Base-by-base conservation (phyloP, 2,888 invertebrate species). In the Cacoxenus indagator region DNA sequence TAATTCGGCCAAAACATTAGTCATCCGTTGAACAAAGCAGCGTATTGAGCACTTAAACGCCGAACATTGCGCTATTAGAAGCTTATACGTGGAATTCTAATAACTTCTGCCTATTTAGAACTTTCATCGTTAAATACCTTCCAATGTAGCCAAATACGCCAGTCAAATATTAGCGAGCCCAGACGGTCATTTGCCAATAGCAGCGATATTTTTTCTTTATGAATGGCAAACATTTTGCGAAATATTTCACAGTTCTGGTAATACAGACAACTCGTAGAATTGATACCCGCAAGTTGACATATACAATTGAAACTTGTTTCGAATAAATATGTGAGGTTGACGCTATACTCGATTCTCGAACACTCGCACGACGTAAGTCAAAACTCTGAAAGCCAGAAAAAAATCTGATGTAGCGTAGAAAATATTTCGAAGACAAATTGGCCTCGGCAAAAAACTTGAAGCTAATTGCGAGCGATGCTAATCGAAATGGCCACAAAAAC, bases 101-200 rank as follows among this genome's bases (percentile, higher is more conserved):
- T 17, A 48, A 45, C 45, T 62, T 43, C 24, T 43, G 61, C 61
- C 45, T n/a, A 9, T 62, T 45, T 43, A 17, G 5, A 22, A 62
- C 22, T 24, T 62, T 62, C 43, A 62, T 24, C 22, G 61, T n/a
- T 43, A n/a, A 62, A n/a, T 43, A 62, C 43, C 19, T 62, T 62
- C 45, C 61, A 45, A 62, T 43, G 24, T 62, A 45, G 14, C 24
- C 61, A 51, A 14, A 62, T 4, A 45, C 37, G 61, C 43, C 19
- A 62, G 24, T 62, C n/a, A 62, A 62, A 45, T 45, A 24, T 24
- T 55, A 57, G n/a, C 11, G 45, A 27, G 24, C 9, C 3, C 29
- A 31, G 31, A 59, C 59, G 31, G 24, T 4, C 51, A 51, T 51
- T 51, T 17, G 51, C 51, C 61, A 8, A 37, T 37, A 37, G 37